A percentile compares a stretch with the other conserved stretches of the same genome.
Evolutionary conservation across 2,888 invertebrate species (phyloP).

Genomic region (Callyntrura guangdongensis): DNA sequence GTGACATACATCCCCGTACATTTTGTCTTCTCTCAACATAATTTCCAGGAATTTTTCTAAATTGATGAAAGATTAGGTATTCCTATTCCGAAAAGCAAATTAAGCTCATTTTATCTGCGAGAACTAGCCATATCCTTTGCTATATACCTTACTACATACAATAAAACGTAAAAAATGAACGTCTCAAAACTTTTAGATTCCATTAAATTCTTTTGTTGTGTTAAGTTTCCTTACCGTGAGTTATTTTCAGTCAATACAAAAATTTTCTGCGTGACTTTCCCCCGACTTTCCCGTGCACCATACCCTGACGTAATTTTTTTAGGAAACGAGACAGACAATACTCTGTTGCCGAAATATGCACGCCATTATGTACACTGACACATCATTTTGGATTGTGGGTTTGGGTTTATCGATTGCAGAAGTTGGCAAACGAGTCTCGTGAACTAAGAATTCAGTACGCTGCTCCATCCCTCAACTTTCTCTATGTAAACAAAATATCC

Average conservation of each 20-base stretch:
- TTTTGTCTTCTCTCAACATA: too few relatives aligned
- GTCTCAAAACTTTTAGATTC: slow-evolving; percentile 54
- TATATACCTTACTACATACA: background rate
- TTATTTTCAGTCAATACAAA: slow-evolving; percentile 22
- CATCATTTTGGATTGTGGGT: slow-evolving; percentile 67
- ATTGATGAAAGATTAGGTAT: too few relatives aligned
- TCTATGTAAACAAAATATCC: slow-evolving; percentile 70
- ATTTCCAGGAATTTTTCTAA: too few relatives aligned
- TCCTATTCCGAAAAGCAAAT: background rate
- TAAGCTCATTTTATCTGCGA: background rate
- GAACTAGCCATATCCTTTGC: background rate
- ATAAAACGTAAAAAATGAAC: background rate
- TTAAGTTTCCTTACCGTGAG: slow-evolving; percentile 50
- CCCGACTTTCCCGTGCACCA: background rate
- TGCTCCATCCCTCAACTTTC: slow-evolving; percentile 33
- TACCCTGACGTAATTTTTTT: background rate
- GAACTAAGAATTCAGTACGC: slow-evolving; percentile 58
- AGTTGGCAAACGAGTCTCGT: slow-evolving; percentile 70
- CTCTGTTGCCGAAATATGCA: slow-evolving; percentile 1
- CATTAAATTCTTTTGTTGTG: slow-evolving; percentile 61
- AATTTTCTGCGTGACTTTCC: background rate
- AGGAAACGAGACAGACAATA: background rate
- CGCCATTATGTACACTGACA: slow-evolving; percentile 38
- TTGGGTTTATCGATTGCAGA: slow-evolving; percentile 74
- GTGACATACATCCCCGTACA: too few relatives aligned